phyloP scores from a whole-genome alignment of 2,797 vertebrate species.

The Danio aesculapii region DNA sequence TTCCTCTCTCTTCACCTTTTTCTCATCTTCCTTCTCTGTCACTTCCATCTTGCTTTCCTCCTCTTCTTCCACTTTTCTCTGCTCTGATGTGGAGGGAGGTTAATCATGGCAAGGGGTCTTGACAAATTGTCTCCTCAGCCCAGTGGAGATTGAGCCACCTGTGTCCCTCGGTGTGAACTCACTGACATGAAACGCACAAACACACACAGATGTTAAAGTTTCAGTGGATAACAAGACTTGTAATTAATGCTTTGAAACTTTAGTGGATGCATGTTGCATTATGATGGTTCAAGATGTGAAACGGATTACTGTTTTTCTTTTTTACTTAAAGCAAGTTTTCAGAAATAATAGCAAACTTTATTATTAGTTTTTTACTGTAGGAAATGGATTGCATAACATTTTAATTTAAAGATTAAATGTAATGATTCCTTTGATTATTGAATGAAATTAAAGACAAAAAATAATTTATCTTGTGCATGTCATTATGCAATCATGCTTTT shows the following conservation, averaged over 20 bases:
- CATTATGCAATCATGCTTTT: no score
- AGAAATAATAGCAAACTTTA: neutral
- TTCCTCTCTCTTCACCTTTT: conserved; percentile 50
- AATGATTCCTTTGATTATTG: no score
- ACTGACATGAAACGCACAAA: conserved; percentile 42
- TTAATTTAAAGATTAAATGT: no score
- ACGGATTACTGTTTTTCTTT: neutral
- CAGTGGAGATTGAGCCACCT: conserved; percentile 65
- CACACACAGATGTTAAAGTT: conserved; percentile 23
- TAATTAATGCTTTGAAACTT: neutral
- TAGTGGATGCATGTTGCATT: neutral
- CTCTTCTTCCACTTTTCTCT: conserved; percentile 42
- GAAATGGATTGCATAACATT: neutral
- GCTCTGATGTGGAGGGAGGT: conserved; percentile 58
- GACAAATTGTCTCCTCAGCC: conserved; percentile 65
- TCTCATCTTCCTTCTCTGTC: conserved; percentile 49
- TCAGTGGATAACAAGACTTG: neutral
- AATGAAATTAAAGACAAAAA: no score
- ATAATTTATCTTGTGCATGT: no score
- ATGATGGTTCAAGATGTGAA: neutral
- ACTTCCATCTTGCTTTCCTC: conserved; percentile 45
- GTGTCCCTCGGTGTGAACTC: conserved; percentile 61
- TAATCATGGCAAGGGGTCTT: conserved; percentile 63
- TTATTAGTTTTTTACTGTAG: neutral
- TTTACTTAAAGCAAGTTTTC: neutral